Conservation (phyloP, 1,140 invertebrate genomes). For the Sipha flava region DNA sequence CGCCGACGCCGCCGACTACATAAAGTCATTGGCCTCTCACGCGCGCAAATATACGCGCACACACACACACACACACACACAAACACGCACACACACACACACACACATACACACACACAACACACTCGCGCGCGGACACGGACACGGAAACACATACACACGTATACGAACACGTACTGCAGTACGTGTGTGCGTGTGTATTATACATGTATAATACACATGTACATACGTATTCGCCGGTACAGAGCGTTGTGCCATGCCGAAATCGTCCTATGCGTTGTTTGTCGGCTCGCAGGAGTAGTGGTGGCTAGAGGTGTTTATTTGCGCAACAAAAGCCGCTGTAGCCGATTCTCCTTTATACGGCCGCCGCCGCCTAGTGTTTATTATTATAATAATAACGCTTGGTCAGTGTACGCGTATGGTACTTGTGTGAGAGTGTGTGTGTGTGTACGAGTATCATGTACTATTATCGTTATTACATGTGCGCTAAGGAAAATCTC, state of each 20-base stretch:
- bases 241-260: background rate
- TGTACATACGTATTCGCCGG: background rate
- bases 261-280: background rate
- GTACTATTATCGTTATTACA: too few relatives aligned
- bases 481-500: too few relatives aligned
- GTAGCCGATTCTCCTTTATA: background rate
- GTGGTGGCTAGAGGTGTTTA: background rate
- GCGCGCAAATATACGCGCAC: background rate
- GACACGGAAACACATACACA: background rate
- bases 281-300: background rate
- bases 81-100: background rate
- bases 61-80: background rate
- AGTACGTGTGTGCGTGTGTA: too few relatives aligned
- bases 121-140: background rate
- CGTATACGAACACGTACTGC: too few relatives aligned
- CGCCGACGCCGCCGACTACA: too few relatives aligned
- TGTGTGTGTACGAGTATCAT: background rate
- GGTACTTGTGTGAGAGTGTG: background rate
- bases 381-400: too few relatives aligned
- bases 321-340: background rate
- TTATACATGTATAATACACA: too few relatives aligned
- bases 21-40: slow-evolving; percentile 7
- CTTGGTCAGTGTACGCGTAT: too few relatives aligned
- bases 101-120: too few relatives aligned
- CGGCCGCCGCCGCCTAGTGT: too few relatives aligned